These are phyloP conservation scores for Spicauda simplicius DNA, from an alignment of 2,888 invertebrate genomes.

Conservation along the genomic window DNA sequence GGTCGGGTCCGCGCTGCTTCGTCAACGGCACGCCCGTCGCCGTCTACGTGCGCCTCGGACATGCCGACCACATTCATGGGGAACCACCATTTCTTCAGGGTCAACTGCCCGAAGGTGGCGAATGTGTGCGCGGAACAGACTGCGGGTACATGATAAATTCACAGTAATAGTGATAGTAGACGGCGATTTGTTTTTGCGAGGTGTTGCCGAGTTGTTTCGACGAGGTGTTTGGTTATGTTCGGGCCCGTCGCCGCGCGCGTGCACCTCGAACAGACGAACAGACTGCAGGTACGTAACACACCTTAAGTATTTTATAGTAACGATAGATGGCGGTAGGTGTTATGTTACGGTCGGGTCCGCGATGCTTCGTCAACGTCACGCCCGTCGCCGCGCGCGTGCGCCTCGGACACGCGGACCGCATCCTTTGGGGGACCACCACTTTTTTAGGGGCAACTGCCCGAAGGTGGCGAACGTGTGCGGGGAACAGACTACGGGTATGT, in stretches of 20 bases:
- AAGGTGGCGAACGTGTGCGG: conserved; percentile 86
- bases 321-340: no score
- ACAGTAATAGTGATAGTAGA: no score
- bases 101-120: conserved; percentile 95
- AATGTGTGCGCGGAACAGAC: conserved; percentile 73
- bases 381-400: conserved; percentile 91
- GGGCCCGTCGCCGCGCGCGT: conserved; percentile 92
- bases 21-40: conserved; percentile 96
- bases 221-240: no score
- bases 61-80: conserved; percentile 99
- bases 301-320: no score
- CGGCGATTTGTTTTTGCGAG: no score
- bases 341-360: no score
- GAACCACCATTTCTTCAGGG: conserved; percentile 99
- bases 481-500: conserved; percentile 79
- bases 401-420: conserved; percentile 96
- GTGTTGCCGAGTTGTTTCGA: no score
- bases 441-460: conserved; percentile 99
- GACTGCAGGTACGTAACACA: conserved; percentile 84
- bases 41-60: conserved; percentile 91
- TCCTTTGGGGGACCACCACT: conserved; percentile 99
- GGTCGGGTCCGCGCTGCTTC: conserved; percentile 91
- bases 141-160: conserved; percentile 84
- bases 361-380: conserved; percentile 98
- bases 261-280: conserved; percentile 88